Base-by-base conservation (phyloP, 2,113 vertebrate genomes). In the Nothobranchius furzeri region DNA sequence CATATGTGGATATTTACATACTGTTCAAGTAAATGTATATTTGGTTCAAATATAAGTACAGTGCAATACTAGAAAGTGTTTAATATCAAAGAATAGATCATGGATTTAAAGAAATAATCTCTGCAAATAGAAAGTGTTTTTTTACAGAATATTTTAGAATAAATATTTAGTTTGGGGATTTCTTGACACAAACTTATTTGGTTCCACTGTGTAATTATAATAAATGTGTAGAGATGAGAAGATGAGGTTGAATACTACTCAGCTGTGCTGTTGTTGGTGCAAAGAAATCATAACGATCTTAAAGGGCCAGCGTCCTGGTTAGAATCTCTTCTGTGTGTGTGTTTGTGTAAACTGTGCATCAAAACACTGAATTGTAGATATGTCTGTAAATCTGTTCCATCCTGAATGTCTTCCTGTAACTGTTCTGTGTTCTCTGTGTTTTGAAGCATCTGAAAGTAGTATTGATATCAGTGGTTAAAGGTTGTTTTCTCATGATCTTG, bases 331-430 rank as follows among this genome's bases (percentile, higher is more conserved):
- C 60, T 68, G 53, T 75, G 7, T 73, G 7, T 73, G 30, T 30
- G 30, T 30, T 30, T 30, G 50, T 73, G 61, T 35, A 46, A 59
- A 66, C 49, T 67, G 79, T 64, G 61, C 60, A 70, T 85, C 59
- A 72, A 36, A 62, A 52, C 66, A 78, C 59, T 76, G 51, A 75
- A 79, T 65, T 79, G 68, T 80, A 69, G 14, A 62, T 75, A 76
- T 80, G 75, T 90, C 78, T 74, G 70, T 90, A 82, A 67, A 74
- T 72, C 85, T 90, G 77, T 85, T 74, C 72, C 82, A 83, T 71
- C 70, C 72, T 83, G 74, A 91, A 88, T 88, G 87, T 89, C 74
- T 83, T 85, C 77, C 82, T 80, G 14, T 60, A 73, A 59, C 36
- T 70, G 69, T 79, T 81, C 52, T 78, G 13, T 82, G 75, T 68